A percentile compares a stretch with the other conserved stretches of the same genome.
phyloP scores from a whole-genome alignment of 2,797 vertebrate genomes.

The Xerus rutilus region DNA sequence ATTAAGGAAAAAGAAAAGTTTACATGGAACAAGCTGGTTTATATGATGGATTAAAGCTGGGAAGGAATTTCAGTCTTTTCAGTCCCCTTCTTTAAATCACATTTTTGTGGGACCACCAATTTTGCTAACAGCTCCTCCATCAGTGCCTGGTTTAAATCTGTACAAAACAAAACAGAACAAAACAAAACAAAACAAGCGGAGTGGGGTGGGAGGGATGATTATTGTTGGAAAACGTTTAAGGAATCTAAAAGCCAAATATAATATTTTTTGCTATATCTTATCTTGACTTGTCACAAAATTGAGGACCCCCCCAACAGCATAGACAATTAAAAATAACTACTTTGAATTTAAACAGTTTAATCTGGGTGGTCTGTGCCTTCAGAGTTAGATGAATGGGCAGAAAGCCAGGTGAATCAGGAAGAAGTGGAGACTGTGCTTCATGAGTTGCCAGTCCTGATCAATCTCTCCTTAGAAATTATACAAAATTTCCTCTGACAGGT shows the following conservation, averaged over 20 bases:
- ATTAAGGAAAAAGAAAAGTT: slow-evolving; percentile 10
- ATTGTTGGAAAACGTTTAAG: neutral
- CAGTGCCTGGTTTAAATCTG: slow-evolving; percentile 12
- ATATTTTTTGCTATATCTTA: neutral
- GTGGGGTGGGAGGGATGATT: neutral
- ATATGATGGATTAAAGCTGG: neutral
- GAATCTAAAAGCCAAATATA: neutral
- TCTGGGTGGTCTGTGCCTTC: neutral
- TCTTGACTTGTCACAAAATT: neutral
- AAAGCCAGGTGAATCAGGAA: neutral
- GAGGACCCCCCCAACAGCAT: neutral
- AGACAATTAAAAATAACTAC: neutral
- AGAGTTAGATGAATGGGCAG: neutral
- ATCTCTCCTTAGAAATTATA: neutral
- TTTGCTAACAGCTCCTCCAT: neutral
- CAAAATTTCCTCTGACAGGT: neutral
- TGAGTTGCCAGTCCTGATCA: neutral
- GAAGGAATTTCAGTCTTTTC: neutral
- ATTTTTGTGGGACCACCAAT: neutral
- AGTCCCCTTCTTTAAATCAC: neutral
- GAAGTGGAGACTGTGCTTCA: neutral
- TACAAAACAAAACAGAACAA: neutral
- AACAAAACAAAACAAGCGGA: neutral
- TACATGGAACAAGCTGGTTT: neutral
- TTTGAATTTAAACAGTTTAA: neutral